phyloP scores from a whole-genome alignment of 2,113 vertebrate species.

The Phrynosoma platyrhinos region DNA sequence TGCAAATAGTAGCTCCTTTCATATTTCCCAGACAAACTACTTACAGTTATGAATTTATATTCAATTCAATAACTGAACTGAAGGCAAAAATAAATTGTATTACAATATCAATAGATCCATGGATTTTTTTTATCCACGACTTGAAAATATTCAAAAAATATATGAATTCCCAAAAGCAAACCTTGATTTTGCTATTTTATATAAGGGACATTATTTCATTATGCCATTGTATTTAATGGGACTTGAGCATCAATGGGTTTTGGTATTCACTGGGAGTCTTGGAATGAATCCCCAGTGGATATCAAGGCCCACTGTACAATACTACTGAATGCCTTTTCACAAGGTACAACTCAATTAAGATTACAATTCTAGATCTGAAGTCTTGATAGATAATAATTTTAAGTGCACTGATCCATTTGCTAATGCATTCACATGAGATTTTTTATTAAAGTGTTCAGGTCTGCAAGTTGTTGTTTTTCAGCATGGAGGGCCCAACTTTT shows the following conservation, averaged over 20 bases:
- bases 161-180: too few species aligned
- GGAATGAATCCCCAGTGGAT: too few species aligned
- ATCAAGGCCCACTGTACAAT: too few species aligned
- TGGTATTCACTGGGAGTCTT: too few species aligned
- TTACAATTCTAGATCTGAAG: neutral
- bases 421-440: slow-evolving; percentile 12
- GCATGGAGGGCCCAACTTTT: slow-evolving; percentile 66
- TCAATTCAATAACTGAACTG: neutral
- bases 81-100: neutral
- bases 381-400: neutral
- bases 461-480: slow-evolving; percentile 35
- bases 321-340: neutral
- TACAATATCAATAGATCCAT: neutral
- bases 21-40: neutral
- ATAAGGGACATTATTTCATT: too few species aligned
- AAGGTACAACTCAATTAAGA: neutral
- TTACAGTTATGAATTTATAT: neutral
- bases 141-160: too few species aligned
- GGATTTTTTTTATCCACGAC: too few species aligned
- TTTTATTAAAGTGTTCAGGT: neutral
- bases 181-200: too few species aligned
- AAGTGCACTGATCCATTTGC: neutral
- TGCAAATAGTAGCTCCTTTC: neutral
- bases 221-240: too few species aligned
- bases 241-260: too few species aligned